Base-by-base conservation (phyloP, 1,140 invertebrate species). In the Camponotus floridanus region DNA sequence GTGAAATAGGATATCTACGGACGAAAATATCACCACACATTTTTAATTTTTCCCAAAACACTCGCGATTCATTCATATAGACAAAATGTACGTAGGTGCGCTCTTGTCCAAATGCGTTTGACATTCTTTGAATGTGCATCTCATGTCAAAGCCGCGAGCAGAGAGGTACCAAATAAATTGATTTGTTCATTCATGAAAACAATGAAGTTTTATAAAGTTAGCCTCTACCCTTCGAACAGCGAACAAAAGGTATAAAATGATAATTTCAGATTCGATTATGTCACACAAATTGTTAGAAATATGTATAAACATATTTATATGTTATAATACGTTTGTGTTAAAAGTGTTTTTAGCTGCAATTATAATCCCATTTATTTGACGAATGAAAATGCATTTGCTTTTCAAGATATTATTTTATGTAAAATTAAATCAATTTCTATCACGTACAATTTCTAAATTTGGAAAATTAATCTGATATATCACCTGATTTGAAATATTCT, bases 11-110 rank as follows among this genome's bases (percentile, higher is more conserved):
- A 5, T n/a, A 8, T n/a, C 7, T 48, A 71, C 26, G 18, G 31
- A 80, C n/a, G 45, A 0, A 68, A 26, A 79, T 51, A 79, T 48
- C 26, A 39, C 15, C 7, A 9, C 7, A 18, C 15, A n/a, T 67
- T 79, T 79, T 36, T 45, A 51, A 21, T 13, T 79, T 65, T 31
- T 67, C n/a, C 13, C 13, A 3, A 67, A 65, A 7, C n/a, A 26
- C n/a, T 61, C 39, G 74, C 26, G 7, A 64, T 78, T 78, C 11
- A 48, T 36, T 31, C 26, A 64, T 18, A 18, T 4, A 76, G n/a
- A 62, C 7, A 21, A 15, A 2, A 45, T 39, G 6, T 9, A 62
- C 15, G 39, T 62, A n/a, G 2, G 9, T 59, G 18, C 11, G 5
- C 15, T 18, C 21, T 15, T 26, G 15, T 18, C 62, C 26, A 45